phyloP scores from a whole-genome alignment of 1,140 invertebrate species.

The Apis mellifera region DNA sequence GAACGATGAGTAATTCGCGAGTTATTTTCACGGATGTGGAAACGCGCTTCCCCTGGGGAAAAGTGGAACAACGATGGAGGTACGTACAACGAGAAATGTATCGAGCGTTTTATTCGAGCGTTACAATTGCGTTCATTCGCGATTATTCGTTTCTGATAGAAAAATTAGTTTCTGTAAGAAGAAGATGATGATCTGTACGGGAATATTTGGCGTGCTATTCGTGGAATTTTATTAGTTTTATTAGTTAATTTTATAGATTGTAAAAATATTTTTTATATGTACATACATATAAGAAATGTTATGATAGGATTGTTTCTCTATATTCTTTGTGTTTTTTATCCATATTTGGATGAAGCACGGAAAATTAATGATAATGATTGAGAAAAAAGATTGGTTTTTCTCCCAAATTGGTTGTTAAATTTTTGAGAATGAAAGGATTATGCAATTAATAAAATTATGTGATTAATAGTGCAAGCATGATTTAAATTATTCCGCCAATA shows the following conservation, averaged over 20 bases:
- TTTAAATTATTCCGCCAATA: not conserved
- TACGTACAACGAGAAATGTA: no score
- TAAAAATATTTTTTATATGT: not conserved
- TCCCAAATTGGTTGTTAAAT: not conserved
- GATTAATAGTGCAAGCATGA: not conserved
- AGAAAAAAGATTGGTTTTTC: not conserved
- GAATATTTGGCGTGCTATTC: constrained; percentile 1
- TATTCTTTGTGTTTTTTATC: not conserved
- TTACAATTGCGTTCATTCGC: not conserved
- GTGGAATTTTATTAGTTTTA: not conserved
- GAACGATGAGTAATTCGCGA: constrained; percentile 30
- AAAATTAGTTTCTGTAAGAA: no score
- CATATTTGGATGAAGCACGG: not conserved
- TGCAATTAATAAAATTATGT: not conserved
- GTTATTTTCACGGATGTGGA: constrained; percentile 16
- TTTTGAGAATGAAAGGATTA: not conserved
- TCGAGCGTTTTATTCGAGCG: not conserved
- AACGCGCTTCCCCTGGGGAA: not conserved
- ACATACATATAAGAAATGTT: not conserved
- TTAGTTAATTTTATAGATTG: not conserved
- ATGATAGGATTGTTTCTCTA: not conserved
- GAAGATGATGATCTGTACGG: not conserved
- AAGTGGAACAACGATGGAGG: not conserved
- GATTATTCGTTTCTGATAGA: no score
- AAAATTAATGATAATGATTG: not conserved